Percentiles rank a stretch among this genome's conserved stretches.
These are phyloP conservation scores for Furnarius figulus DNA, from an alignment of 2,113 vertebrate genomes.

Conservation along the genomic window DNA sequence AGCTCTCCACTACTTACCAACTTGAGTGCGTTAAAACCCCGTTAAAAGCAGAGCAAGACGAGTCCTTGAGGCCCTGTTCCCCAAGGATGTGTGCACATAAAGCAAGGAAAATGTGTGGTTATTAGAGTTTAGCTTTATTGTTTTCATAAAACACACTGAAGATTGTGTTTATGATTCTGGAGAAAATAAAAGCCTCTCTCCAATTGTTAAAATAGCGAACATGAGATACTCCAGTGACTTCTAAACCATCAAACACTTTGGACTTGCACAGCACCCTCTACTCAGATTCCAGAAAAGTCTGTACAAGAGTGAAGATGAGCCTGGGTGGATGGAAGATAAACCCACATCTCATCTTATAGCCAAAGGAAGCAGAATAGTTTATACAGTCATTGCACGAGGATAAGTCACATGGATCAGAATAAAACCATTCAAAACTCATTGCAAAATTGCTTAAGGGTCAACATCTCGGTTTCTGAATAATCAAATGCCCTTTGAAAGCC, in stretches of 20 bases:
- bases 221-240: conserved; percentile 45
- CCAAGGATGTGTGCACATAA: conserved; percentile 59
- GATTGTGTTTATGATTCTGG: conserved; percentile 62
- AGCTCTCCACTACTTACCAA: conserved; percentile 5
- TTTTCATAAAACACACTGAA: conserved; percentile 70
- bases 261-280: neutral
- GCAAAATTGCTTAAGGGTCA: neutral
- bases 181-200: conserved; percentile 61
- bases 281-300: neutral
- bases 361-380: neutral
- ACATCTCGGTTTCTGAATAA: neutral
- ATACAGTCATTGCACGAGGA: neutral
- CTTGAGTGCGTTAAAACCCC: conserved; percentile 19
- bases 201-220: conserved; percentile 63
- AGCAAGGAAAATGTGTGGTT: conserved; percentile 67
- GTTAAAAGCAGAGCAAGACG: conserved; percentile 46
- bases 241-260: conserved; percentile 49
- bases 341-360: neutral
- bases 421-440: neutral
- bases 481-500: neutral
- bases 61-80: conserved; percentile 61
- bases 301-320: neutral
- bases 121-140: conserved; percentile 72
- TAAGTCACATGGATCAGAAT: neutral
- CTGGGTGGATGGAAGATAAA: neutral